Conservation (phyloP, 2,888 invertebrate genomes). For the Dorcus parallelipipedus region DNA sequence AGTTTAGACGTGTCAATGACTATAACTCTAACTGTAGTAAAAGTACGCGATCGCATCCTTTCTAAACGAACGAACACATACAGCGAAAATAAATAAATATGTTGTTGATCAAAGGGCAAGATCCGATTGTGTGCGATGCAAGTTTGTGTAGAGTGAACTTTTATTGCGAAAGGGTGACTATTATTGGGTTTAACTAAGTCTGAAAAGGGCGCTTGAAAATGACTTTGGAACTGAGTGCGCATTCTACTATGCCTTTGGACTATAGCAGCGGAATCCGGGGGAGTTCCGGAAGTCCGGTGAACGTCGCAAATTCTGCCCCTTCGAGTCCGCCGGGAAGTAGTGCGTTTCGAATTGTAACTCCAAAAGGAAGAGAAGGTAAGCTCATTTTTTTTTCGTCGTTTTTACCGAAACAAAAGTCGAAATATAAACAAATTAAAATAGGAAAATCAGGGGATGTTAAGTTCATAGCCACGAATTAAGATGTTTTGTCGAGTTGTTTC, state of each 20-base stretch:
- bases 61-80: not conserved
- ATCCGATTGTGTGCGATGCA: no score
- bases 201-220: slow-evolving; percentile 27
- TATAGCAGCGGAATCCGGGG: slow-evolving; percentile 52
- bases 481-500: no score
- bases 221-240: slow-evolving; percentile 62
- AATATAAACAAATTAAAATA: no score
- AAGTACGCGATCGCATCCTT: not conserved
- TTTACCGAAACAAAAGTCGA: no score
- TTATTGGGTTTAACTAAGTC: not conserved
- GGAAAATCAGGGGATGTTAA: no score
- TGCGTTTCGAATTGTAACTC: slow-evolving; percentile 67
- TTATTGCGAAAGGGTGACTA: not conserved
- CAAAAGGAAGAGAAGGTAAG: slow-evolving; percentile 55
- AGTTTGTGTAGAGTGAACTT: not conserved
- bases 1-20: slow-evolving; percentile 8
- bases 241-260: slow-evolving; percentile 64
- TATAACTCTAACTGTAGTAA: not conserved
- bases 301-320: slow-evolving; percentile 39
- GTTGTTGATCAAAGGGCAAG: no score
- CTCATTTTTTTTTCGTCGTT: no score
- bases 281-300: slow-evolving; percentile 38
- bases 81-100: no score
- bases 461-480: no score
- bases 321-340: slow-evolving; percentile 49